Conservation (phyloP, 23 tunicate genomes). For the Trididemnum clinides region DNA sequence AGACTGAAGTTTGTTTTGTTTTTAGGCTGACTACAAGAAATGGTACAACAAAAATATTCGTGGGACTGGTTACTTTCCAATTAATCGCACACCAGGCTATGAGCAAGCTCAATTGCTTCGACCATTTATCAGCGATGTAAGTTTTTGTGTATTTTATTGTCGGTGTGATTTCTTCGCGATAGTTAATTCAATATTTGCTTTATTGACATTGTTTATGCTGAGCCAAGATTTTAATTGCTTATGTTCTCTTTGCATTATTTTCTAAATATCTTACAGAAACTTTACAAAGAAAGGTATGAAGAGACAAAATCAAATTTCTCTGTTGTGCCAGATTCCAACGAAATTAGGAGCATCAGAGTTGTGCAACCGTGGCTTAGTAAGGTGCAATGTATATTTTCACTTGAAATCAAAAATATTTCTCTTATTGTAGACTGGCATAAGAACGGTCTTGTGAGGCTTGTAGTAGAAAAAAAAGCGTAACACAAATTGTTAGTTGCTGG, state of each 20-base stretch:
- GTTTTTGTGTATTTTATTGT: neutral
- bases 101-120: conserved; percentile 32
- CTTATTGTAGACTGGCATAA: too few relatives aligned
- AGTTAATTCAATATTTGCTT: too few relatives aligned
- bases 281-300: conserved; percentile 42
- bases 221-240: too few relatives aligned
- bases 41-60: conserved; percentile 67
- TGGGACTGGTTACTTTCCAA: conserved; percentile 63
- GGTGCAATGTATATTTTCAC: conserved; percentile 2
- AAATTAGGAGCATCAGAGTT: conserved; percentile 54
- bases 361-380: conserved; percentile 81
- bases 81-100: conserved; percentile 61
- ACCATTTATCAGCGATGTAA: conserved; percentile 58
- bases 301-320: conserved; percentile 42
- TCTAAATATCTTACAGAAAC: conserved; percentile 29
- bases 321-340: conserved; percentile 56
- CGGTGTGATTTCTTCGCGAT: too few relatives aligned
- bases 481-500: too few relatives aligned
- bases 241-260: too few relatives aligned
- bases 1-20: neutral
- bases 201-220: too few relatives aligned
- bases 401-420: too few relatives aligned
- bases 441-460: too few relatives aligned
- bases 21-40: conserved; percentile 82
- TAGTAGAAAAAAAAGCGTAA: too few relatives aligned